phyloP scores from a whole-genome alignment of 1,140 invertebrate genomes.

The Olivierus martensii region DNA sequence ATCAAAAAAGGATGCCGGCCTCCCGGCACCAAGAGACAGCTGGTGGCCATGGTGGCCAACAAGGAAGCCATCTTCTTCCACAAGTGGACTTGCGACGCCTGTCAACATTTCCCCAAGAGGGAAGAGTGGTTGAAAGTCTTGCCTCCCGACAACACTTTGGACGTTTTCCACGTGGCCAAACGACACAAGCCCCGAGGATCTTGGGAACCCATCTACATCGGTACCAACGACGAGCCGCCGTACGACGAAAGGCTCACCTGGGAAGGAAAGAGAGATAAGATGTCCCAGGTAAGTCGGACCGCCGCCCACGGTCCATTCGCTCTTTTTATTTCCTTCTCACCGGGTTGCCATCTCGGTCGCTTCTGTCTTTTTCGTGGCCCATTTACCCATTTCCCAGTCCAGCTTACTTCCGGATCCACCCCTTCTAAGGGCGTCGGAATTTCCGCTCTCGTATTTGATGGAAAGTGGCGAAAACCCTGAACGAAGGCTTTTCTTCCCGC shows the following conservation, averaged over 20 bases:
- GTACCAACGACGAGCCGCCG: conserved; percentile 57
- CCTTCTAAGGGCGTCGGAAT: no score
- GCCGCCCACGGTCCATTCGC: no score
- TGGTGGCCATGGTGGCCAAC: conserved; percentile 35
- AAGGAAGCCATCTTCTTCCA: conserved; percentile 69
- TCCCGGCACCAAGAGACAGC: conserved; percentile 58
- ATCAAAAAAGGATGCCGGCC: conserved; percentile 46
- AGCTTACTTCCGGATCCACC: no score
- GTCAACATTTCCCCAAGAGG: conserved; percentile 66
- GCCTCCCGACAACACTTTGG: conserved; percentile 41
- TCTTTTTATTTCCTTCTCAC: no score
- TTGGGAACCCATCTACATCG: conserved; percentile 73
- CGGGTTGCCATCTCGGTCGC: no score
- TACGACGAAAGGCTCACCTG: conserved; percentile 65
- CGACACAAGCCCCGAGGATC: conserved; percentile 57
- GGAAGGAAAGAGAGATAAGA: conserved; percentile 73
- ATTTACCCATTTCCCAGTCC: no score
- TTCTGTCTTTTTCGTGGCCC: no score
- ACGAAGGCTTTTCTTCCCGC: no score
- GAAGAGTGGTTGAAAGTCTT: conserved; percentile 48
- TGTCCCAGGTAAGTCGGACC: conserved; percentile 74
- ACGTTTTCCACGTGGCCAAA: conserved; percentile 72
- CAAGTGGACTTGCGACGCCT: conserved; percentile 71
- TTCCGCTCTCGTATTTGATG: no score
- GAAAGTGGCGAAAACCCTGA: no score